Evolutionary conservation across 1,140 invertebrate genomes (phyloP).

Genomic region (Hypsibius dujardini): DNA sequence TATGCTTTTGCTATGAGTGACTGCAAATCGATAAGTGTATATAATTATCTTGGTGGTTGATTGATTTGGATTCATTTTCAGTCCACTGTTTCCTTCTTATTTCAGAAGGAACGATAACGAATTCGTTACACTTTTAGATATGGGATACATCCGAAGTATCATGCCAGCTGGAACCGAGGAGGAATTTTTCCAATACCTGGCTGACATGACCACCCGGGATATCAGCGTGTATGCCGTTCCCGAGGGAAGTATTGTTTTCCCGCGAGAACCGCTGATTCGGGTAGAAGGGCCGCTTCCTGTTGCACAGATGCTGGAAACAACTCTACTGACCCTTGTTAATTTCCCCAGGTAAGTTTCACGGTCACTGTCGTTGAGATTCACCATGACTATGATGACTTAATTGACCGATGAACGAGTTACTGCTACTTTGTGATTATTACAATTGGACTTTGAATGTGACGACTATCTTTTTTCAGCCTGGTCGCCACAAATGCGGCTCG

Average conservation of each 20-base stretch:
- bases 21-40: too few species aligned
- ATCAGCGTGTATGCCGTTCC: constrained; percentile 74
- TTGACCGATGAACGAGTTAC: not conserved
- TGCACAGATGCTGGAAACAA: constrained; percentile 88
- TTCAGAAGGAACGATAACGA: too few species aligned
- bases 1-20: too few species aligned
- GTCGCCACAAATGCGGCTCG: constrained; percentile 95
- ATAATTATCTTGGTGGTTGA: too few species aligned
- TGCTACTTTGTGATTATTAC: constrained; percentile 18
- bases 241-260: constrained; percentile 95
- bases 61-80: too few species aligned
- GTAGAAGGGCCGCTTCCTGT: constrained; percentile 88
- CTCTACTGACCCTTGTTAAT: constrained; percentile 83
- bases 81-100: too few species aligned
- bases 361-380: too few species aligned
- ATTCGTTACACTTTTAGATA: too few species aligned
- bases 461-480: constrained; percentile 46
- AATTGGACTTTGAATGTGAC: constrained; percentile 21
- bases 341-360: constrained; percentile 64
- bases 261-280: constrained; percentile 75
- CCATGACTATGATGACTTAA: too few species aligned
- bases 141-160: constrained; percentile 69
- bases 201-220: constrained; percentile 59
- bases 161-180: constrained; percentile 62
- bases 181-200: constrained; percentile 78